Evolutionary conservation across 1,140 invertebrate species (phyloP).

Genomic region (Berghia stephanieae): DNA sequence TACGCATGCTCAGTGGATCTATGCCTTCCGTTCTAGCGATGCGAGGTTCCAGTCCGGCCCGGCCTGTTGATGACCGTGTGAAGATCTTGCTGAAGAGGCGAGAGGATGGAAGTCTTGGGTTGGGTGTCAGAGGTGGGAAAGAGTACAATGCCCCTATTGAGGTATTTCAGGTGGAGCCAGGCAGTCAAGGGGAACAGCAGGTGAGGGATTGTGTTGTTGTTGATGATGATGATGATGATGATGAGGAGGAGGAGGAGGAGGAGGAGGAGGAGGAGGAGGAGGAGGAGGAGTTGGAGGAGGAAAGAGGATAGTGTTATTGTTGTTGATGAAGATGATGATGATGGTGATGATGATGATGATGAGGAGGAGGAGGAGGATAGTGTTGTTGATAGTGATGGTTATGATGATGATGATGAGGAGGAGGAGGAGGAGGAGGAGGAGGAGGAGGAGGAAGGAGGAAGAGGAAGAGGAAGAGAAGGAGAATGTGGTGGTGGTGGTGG

Average conservation of each 20-base stretch:
- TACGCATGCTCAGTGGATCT: conserved; percentile 33
- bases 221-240: no score
- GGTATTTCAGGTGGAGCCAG: conserved; percentile 72
- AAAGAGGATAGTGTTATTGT: not conserved
- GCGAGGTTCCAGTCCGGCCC: not conserved
- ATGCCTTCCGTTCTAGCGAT: conserved; percentile 15
- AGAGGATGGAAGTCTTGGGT: conserved; percentile 77
- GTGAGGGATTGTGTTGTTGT: conserved; percentile 73
- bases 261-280: not conserved
- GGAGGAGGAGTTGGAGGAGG: no score
- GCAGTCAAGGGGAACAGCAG: conserved; percentile 89
- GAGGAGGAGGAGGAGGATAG: no score
- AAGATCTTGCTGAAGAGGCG: conserved; percentile 46
- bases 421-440: not conserved
- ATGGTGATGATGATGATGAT: no score
- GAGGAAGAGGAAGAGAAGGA: no score
- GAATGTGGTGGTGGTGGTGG: no score
- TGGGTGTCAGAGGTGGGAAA: conserved; percentile 94
- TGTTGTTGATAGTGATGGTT: no score
- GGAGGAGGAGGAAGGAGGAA: not conserved
- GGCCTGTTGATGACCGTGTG: not conserved
- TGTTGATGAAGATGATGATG: not conserved
- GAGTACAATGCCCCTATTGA: conserved; percentile 98
- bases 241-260: no score
- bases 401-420: no score